Percentiles rank a stretch among this genome's conserved stretches.
phyloP scores from a whole-genome alignment of 2,888 invertebrate genomes.

The Acanthosoma haemorrhoidale region DNA sequence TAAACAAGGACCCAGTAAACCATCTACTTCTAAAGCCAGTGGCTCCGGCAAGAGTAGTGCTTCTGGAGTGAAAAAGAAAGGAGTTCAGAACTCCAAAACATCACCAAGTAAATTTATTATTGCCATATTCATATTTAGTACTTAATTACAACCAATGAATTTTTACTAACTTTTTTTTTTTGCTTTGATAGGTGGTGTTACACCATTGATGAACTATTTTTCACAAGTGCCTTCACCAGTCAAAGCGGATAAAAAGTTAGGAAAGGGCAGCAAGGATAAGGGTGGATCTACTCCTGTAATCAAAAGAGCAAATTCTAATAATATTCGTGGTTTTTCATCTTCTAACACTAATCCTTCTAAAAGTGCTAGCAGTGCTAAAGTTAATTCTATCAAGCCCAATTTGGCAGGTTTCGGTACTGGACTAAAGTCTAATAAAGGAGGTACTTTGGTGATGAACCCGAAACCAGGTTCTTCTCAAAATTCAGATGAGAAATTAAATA shows the following conservation, averaged over 20 bases:
- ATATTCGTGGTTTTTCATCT: neutral
- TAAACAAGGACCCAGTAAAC: neutral
- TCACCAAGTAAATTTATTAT: neutral
- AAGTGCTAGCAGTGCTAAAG: neutral
- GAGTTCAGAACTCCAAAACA: neutral
- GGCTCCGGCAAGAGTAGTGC: neutral
- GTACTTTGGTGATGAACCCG: conserved; percentile 31
- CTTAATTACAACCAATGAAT: too few relatives aligned
- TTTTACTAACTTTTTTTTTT: neutral
- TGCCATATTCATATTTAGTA: neutral
- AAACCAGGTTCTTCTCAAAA: conserved; percentile 27
- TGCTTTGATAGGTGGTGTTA: neutral
- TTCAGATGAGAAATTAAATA: conserved; percentile 17
- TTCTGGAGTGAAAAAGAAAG: neutral
- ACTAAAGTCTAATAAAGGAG: conserved; percentile 41
- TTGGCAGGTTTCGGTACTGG: conserved; percentile 34
- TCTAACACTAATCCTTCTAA: neutral
- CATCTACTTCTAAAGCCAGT: neutral
- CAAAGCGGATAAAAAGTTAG: neutral
- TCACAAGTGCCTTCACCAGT: neutral
- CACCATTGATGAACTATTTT: neutral
- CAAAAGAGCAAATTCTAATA: neutral
- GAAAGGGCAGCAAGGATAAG: neutral
- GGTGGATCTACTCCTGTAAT: neutral
- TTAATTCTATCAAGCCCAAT: neutral